phyloP scores from a whole-genome alignment of 2,113 vertebrate genomes.

The Ictalurus punctatus region DNA sequence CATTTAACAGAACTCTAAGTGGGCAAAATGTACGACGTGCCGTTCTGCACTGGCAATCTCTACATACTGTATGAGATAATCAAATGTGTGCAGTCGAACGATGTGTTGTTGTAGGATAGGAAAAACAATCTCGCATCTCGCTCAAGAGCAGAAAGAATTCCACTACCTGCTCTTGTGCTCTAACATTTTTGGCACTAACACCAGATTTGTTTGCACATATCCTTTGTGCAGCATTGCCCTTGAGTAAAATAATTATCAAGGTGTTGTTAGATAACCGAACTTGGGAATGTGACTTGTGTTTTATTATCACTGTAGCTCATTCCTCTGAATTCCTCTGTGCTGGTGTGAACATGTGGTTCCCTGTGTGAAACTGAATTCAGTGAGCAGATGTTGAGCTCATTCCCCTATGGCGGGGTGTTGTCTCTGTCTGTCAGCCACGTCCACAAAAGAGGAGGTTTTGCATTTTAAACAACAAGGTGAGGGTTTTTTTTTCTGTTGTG shows the following conservation, averaged over 20 bases:
- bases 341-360: slow-evolving; percentile 33
- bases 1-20: neutral
- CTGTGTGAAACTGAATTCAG: slow-evolving; percentile 18
- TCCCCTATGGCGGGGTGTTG: slow-evolving; percentile 49
- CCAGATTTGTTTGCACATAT: slow-evolving; percentile 1
- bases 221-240: slow-evolving; percentile 10
- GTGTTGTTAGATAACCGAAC: slow-evolving; percentile 2
- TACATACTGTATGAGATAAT: neutral
- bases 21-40: neutral
- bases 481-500: slow-evolving; percentile 9
- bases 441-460: slow-evolving; percentile 55
- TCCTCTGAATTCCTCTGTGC: slow-evolving; percentile 8
- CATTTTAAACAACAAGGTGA: slow-evolving; percentile 50
- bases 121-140: neutral
- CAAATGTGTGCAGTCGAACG: neutral
- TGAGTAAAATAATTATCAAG: neutral
- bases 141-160: neutral
- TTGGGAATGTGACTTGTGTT: neutral
- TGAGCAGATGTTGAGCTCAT: slow-evolving; percentile 41
- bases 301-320: slow-evolving; percentile 1
- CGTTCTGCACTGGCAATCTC: neutral
- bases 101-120: neutral
- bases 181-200: neutral
- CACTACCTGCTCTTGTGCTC: neutral
- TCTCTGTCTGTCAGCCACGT: slow-evolving; percentile 33